Evolutionary conservation across 2,113 vertebrate genomes (phyloP).

Genomic region (Podiceps cristatus): DNA sequence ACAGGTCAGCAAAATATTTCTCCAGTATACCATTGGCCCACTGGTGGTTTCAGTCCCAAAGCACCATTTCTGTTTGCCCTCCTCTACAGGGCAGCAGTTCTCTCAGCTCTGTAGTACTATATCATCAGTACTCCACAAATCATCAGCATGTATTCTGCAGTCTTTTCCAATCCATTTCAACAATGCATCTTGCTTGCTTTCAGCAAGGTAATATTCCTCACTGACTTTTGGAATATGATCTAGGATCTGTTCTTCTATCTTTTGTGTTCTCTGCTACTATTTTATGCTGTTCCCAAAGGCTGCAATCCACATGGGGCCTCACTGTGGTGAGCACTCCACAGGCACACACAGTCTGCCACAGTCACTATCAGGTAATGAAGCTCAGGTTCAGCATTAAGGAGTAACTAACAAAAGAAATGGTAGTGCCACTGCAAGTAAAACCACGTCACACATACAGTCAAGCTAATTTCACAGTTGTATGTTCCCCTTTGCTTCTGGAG

Average conservation of each 20-base stretch:
- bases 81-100: background rate
- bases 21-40: background rate
- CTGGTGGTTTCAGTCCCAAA: background rate
- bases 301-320: background rate
- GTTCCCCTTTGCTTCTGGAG: background rate
- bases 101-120: background rate
- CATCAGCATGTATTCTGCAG: background rate
- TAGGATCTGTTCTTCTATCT: background rate
- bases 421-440: background rate
- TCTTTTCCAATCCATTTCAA: background rate
- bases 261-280: background rate
- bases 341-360: background rate
- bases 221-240: background rate
- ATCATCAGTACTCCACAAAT: background rate
- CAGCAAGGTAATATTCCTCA: background rate
- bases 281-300: background rate
- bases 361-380: background rate
- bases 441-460: background rate
- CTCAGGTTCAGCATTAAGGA: background rate
- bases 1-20: background rate
- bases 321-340: background rate
- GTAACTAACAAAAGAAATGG: background rate
- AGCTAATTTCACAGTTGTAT: background rate
- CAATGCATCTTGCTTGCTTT: background rate
- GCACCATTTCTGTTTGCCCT: background rate